phyloP scores from a whole-genome alignment of 2,113 vertebrate genomes.

The Hyaena hyaena region DNA sequence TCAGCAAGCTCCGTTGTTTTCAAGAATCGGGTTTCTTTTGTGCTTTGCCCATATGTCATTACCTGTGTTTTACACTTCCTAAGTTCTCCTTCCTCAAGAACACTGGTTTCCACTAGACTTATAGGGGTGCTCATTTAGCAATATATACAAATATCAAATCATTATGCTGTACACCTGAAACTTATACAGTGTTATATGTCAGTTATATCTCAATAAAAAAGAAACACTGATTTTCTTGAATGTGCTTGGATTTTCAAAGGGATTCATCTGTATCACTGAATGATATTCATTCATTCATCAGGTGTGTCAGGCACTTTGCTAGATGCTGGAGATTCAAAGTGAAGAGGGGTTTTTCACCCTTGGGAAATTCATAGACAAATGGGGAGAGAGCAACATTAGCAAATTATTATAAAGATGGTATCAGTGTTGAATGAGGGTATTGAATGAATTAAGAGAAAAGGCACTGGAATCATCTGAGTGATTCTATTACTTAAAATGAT shows the following conservation, averaged over 20 bases:
- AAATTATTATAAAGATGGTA: slow-evolving; percentile 13
- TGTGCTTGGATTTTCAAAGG: background rate
- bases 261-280: slow-evolving; percentile 40
- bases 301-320: background rate
- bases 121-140: background rate
- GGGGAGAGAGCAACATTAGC: background rate
- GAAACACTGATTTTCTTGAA: background rate
- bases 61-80: background rate
- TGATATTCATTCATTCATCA: background rate
- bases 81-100: slow-evolving; percentile 40
- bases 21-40: background rate
- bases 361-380: slow-evolving; percentile 12
- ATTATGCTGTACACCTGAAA: background rate
- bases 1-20: background rate
- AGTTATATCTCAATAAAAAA: background rate
- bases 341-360: slow-evolving; percentile 22
- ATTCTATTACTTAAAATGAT: background rate
- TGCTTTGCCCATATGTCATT: background rate
- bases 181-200: background rate
- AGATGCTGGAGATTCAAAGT: slow-evolving; percentile 4
- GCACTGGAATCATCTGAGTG: background rate
- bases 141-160: background rate
- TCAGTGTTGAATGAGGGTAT: background rate
- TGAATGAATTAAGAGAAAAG: background rate
- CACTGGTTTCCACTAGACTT: slow-evolving; percentile 26